Conservation (phyloP, 2,888 invertebrate genomes). For the Trimorus sp. region DNA sequence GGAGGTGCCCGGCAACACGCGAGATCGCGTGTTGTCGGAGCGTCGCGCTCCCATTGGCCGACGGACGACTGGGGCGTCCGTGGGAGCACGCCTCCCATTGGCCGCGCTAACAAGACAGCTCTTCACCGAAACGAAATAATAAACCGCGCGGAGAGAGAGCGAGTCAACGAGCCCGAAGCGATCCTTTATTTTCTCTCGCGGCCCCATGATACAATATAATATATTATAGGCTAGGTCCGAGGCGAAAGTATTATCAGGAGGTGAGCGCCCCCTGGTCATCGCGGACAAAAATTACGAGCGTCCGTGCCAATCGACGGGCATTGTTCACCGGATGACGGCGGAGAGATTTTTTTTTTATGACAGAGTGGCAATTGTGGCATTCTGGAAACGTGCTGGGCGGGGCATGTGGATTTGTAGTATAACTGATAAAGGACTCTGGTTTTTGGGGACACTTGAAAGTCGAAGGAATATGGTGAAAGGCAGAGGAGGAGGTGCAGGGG, state of each 20-base stretch:
- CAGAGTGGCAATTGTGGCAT: too few species aligned
- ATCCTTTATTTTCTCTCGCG: conserved; percentile 58
- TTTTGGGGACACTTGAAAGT: too few species aligned
- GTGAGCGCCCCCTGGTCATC: conserved; percentile 48
- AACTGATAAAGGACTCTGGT: too few species aligned
- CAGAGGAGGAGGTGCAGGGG: too few species aligned
- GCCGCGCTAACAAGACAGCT: conserved; percentile 79
- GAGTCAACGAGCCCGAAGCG: conserved; percentile 36
- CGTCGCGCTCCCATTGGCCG: conserved; percentile 75
- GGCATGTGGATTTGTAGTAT: too few species aligned
- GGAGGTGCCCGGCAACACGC: conserved; percentile 81
- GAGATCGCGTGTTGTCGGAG: conserved; percentile 78
- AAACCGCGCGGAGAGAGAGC: conserved; percentile 63
- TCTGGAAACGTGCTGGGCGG: too few species aligned
- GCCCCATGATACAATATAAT: conserved; percentile 74
- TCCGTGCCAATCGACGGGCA: neutral
- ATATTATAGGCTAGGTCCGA: conserved; percentile 70
- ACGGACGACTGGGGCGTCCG: conserved; percentile 77
- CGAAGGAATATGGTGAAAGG: too few species aligned
- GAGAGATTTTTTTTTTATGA: too few species aligned
- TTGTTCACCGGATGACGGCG: too few species aligned
- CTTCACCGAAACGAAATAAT: conserved; percentile 79
- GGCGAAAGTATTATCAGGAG: conserved; percentile 61
- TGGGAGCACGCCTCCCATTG: conserved; percentile 78
- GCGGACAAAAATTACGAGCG: conserved; percentile 15